Evolutionary conservation across 2,888 invertebrate genomes (phyloP).

Genomic region (Clanis bilineata): DNA sequence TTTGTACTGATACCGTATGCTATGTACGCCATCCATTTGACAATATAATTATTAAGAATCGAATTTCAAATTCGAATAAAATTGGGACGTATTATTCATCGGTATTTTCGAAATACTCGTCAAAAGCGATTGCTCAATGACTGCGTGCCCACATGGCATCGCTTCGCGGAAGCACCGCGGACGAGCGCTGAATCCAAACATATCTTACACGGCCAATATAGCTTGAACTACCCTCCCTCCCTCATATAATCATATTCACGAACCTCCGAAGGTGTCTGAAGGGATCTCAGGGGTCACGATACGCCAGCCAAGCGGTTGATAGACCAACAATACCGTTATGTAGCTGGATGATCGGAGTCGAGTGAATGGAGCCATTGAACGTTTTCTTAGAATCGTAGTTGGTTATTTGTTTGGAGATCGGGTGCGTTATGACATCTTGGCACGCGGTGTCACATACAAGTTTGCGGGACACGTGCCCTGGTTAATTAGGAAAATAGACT

Average conservation of each 20-base stretch:
- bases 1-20: too few species aligned
- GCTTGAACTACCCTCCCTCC: constrained; percentile 26
- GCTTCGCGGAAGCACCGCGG: constrained; percentile 68
- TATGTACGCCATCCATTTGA: too few species aligned
- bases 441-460: background rate
- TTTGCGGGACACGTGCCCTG: background rate
- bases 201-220: constrained; percentile 20
- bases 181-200: constrained; percentile 76
- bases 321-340: constrained; percentile 71
- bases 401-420: constrained; percentile 59
- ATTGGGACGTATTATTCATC: constrained; percentile 29
- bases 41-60: too few species aligned
- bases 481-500: background rate
- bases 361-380: constrained; percentile 75
- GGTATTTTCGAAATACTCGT: constrained; percentile 41
- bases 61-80: background rate
- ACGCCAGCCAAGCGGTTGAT: constrained; percentile 49
- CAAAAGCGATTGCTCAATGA: constrained; percentile 35
- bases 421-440: constrained; percentile 16
- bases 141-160: constrained; percentile 53
- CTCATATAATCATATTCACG: constrained; percentile 17
- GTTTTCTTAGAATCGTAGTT: constrained; percentile 63
- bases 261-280: background rate
- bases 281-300: constrained; percentile 27
- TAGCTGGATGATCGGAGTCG: constrained; percentile 56